Evolutionary conservation across 2,797 vertebrate species (phyloP).

Genomic region (Syngnathus acus): DNA sequence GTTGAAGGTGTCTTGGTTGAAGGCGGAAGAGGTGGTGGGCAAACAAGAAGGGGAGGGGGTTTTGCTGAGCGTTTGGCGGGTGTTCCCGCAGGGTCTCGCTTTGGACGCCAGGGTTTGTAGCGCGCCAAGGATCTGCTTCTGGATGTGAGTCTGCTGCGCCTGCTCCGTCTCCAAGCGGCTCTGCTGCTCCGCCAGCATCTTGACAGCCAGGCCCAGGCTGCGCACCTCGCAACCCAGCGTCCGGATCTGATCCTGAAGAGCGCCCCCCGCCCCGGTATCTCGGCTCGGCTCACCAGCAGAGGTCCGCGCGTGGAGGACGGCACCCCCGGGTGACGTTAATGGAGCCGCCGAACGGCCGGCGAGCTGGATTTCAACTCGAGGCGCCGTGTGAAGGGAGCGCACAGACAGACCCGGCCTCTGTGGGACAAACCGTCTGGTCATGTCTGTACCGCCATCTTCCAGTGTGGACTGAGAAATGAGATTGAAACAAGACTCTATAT

Average conservation of each 20-base stretch:
- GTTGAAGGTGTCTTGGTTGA: constrained; percentile 54
- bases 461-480: constrained; percentile 44
- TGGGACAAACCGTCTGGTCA: constrained; percentile 44
- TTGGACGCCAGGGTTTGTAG: constrained; percentile 72
- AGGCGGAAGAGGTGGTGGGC: constrained; percentile 43
- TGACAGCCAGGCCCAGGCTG: constrained; percentile 71
- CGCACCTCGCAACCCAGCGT: constrained; percentile 69
- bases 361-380: constrained; percentile 61
- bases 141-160: constrained; percentile 76
- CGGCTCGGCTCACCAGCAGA: constrained; percentile 30
- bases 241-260: constrained; percentile 71
- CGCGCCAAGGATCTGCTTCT: constrained; percentile 77
- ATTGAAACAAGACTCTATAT: not conserved
- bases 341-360: constrained; percentile 42
- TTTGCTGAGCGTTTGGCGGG: constrained; percentile 47
- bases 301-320: constrained; percentile 40
- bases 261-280: constrained; percentile 32
- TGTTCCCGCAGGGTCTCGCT: constrained; percentile 39
- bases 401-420: constrained; percentile 47
- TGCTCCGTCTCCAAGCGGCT: constrained; percentile 74
- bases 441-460: constrained; percentile 32
- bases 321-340: constrained; percentile 31
- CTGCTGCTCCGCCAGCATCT: constrained; percentile 74
- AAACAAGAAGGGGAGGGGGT: constrained; percentile 37
- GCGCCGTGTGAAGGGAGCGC: constrained; percentile 51